These are phyloP conservation scores for Drosophila kanekoi DNA, from an alignment of 2,888 invertebrate genomes.

Conservation along the genomic window DNA sequence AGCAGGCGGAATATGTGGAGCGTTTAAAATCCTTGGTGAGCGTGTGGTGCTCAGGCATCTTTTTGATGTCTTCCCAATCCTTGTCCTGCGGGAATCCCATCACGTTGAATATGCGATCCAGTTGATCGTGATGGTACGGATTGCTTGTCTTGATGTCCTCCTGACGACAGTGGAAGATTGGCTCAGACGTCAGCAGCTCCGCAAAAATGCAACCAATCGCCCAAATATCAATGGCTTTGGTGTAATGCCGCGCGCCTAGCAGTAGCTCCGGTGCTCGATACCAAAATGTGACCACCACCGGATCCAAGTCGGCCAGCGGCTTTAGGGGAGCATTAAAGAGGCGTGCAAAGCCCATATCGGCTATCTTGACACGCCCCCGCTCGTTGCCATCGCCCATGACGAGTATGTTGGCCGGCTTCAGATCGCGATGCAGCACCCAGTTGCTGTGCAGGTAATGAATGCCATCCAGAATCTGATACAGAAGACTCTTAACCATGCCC, in stretches of 20 bases:
- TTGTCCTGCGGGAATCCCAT: conserved; percentile 99
- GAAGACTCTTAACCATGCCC: conserved; percentile 98
- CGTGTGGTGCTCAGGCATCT: conserved; percentile 99
- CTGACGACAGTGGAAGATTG: conserved; percentile 99
- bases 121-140: conserved; percentile 99
- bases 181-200: conserved; percentile 98
- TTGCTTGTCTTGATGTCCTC: conserved; percentile 99
- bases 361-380: conserved; percentile 98
- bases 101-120: conserved; percentile 99
- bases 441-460: conserved; percentile 99
- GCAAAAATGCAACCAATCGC: conserved; percentile 99
- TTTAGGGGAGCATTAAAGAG: conserved; percentile 99
- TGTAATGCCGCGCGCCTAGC: conserved; percentile 97
- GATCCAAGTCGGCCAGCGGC: conserved; percentile 98
- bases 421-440: conserved; percentile 99
- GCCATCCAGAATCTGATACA: conserved; percentile 99
- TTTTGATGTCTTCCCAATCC: conserved; percentile 99
- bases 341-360: conserved; percentile 99
- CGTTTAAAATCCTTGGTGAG: conserved; percentile 98
- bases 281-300: conserved; percentile 99
- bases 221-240: conserved; percentile 99
- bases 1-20: conserved; percentile 93
- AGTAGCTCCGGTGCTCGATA: conserved; percentile 98
- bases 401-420: conserved; percentile 99
- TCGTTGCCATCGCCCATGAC: conserved; percentile 99